Evolutionary conservation across 2,888 invertebrate species (phyloP).

Genomic region (Drosophila anomelani): DNA sequence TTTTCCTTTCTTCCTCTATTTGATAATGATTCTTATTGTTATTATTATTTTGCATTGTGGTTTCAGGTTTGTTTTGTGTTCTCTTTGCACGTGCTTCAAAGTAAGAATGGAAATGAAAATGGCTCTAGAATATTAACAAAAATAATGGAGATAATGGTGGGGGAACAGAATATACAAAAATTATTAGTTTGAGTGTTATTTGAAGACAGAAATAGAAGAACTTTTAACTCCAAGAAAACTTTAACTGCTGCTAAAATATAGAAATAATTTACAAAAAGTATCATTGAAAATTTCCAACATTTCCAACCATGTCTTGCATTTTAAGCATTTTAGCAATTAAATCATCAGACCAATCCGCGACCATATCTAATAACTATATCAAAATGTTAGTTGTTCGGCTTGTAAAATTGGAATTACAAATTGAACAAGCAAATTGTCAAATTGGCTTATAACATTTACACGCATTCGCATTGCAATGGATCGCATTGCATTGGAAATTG

Average conservation of each 20-base stretch:
- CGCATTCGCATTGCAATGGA: slow-evolving; percentile 61
- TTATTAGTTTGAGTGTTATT: slow-evolving; percentile 45
- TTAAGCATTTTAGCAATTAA: slow-evolving; percentile 30
- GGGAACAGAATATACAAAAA: slow-evolving; percentile 31
- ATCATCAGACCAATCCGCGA: slow-evolving; percentile 30
- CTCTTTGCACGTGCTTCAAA: slow-evolving; percentile 65
- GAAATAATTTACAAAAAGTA: not conserved
- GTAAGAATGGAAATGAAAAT: slow-evolving; percentile 30
- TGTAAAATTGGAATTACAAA: slow-evolving; percentile 52
- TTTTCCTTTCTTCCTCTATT: slow-evolving; percentile 35
- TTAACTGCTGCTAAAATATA: too few relatives aligned
- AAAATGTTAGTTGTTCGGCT: slow-evolving; percentile 43
- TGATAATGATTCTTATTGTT: slow-evolving; percentile 61
- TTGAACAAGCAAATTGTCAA: slow-evolving; percentile 50
- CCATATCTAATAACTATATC: slow-evolving; percentile 71
- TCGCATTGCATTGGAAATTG: slow-evolving; percentile 50
- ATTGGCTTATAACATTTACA: slow-evolving; percentile 56
- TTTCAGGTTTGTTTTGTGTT: slow-evolving; percentile 46
- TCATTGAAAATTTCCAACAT: not conserved
- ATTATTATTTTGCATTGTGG: slow-evolving; percentile 42
- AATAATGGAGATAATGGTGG: slow-evolving; percentile 5
- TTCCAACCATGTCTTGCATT: slow-evolving; percentile 4
- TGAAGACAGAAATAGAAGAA: slow-evolving; percentile 15
- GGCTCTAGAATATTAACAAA: slow-evolving; percentile 5
- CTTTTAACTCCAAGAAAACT: not conserved